A percentile compares a stretch with the other conserved stretches of the same genome.
Evolutionary conservation across 2,113 vertebrate species (phyloP).

Genomic region (Nannobrachium achirus): DNA sequence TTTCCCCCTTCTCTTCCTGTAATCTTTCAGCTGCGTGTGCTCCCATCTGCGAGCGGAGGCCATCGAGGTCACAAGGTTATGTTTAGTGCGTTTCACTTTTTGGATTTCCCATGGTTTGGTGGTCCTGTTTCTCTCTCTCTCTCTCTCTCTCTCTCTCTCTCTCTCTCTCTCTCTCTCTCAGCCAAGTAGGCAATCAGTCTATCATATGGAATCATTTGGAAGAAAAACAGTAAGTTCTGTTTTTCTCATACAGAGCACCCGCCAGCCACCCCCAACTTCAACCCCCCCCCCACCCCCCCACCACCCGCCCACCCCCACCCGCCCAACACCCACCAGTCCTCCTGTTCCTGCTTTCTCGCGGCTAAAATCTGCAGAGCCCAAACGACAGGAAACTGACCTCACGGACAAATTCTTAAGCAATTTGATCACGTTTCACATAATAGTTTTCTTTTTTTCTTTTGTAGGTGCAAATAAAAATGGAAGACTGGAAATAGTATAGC

Average conservation of each 20-base stretch:
- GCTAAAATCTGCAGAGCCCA: slow-evolving; percentile 82
- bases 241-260: slow-evolving; percentile 73
- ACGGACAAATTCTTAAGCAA: slow-evolving; percentile 83
- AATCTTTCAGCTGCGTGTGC: slow-evolving; percentile 63
- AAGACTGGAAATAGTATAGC: slow-evolving; percentile 62
- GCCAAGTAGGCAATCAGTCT: slow-evolving; percentile 81
- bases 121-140: slow-evolving; percentile 71
- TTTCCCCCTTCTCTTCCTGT: slow-evolving; percentile 10
- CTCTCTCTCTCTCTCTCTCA: slow-evolving; percentile 72
- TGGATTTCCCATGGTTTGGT: slow-evolving; percentile 76
- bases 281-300: not conserved
- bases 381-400: slow-evolving; percentile 85
- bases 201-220: slow-evolving; percentile 83
- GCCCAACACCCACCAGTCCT: slow-evolving; percentile 40
- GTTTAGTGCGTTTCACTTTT: slow-evolving; percentile 78
- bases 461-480: slow-evolving; percentile 57
- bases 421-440: slow-evolving; percentile 77
- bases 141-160: slow-evolving; percentile 65
- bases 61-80: slow-evolving; percentile 74
- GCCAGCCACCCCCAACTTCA: slow-evolving; percentile 17
- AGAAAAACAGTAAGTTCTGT: slow-evolving; percentile 81
- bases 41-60: slow-evolving; percentile 67
- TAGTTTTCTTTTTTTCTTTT: slow-evolving; percentile 45
- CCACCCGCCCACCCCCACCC: too few relatives aligned
- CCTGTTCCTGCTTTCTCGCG: slow-evolving; percentile 74